phyloP scores from a whole-genome alignment of 2,888 invertebrate species.

The Eudemis profundana region DNA sequence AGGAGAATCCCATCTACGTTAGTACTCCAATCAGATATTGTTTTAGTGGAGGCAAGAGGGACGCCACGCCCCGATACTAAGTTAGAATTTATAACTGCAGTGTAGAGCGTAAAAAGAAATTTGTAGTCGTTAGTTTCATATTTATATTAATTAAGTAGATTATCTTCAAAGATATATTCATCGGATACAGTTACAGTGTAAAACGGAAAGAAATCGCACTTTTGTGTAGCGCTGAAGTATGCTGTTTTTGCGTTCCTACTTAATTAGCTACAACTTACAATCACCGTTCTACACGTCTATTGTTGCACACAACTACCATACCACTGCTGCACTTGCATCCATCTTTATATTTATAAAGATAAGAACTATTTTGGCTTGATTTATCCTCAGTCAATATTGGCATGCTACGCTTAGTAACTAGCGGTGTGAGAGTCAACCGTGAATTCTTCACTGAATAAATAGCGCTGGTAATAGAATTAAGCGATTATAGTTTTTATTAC shows the following conservation, averaged over 20 bases:
- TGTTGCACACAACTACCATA: constrained; percentile 23
- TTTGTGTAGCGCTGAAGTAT: constrained; percentile 2
- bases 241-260: constrained; percentile 18
- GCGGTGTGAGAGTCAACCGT: constrained; percentile 27
- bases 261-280: constrained; percentile 22
- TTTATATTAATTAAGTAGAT: no score
- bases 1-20: no score
- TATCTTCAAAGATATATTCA: no score
- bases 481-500: constrained; percentile 24
- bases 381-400: neutral
- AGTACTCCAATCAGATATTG: no score
- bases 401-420: constrained; percentile 29
- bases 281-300: constrained; percentile 32
- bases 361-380: constrained; percentile 19
- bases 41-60: no score
- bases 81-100: no score
- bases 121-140: no score
- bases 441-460: constrained; percentile 32
- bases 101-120: no score
- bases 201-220: constrained; percentile 17
- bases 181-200: neutral
- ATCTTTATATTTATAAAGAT: neutral
- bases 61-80: no score
- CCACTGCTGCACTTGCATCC: neutral
- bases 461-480: neutral